Conservation (phyloP, 2,113 vertebrate species). For the Perca schrenkii region DNA sequence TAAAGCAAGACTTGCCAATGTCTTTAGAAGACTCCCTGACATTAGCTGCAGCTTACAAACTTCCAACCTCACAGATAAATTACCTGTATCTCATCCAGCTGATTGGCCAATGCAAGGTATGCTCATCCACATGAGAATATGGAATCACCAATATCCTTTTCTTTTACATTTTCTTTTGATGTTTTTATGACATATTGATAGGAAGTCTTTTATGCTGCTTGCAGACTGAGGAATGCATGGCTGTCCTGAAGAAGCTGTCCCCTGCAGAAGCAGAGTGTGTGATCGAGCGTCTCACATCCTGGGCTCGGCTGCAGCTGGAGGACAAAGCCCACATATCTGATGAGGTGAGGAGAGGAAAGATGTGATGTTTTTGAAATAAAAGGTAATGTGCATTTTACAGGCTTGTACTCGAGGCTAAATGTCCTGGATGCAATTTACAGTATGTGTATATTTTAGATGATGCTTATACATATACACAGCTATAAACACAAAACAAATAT, state of each 20-base stretch:
- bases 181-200: neutral
- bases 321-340: constrained; percentile 85
- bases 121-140: neutral
- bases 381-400: neutral
- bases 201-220: constrained; percentile 17
- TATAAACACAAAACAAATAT: neutral
- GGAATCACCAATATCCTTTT: neutral
- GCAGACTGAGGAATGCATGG: constrained; percentile 88
- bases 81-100: constrained; percentile 88
- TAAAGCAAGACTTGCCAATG: constrained; percentile 89
- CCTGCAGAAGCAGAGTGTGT: constrained; percentile 85
- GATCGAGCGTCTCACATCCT: constrained; percentile 86
- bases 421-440: neutral
- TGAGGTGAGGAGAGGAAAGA: constrained; percentile 68
- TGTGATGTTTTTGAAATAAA: neutral
- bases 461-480: neutral
- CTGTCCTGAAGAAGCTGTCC: constrained; percentile 86
- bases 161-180: neutral
- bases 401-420: neutral
- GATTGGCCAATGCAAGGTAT: constrained; percentile 88
- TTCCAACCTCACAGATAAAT: constrained; percentile 88
- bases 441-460: neutral
- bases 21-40: constrained; percentile 93
- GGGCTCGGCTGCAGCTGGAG: constrained; percentile 88
- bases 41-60: constrained; percentile 87